These are phyloP conservation scores for Hanleya hanleyi DNA, from an alignment of 2,888 invertebrate genomes.

Conservation along the genomic window DNA sequence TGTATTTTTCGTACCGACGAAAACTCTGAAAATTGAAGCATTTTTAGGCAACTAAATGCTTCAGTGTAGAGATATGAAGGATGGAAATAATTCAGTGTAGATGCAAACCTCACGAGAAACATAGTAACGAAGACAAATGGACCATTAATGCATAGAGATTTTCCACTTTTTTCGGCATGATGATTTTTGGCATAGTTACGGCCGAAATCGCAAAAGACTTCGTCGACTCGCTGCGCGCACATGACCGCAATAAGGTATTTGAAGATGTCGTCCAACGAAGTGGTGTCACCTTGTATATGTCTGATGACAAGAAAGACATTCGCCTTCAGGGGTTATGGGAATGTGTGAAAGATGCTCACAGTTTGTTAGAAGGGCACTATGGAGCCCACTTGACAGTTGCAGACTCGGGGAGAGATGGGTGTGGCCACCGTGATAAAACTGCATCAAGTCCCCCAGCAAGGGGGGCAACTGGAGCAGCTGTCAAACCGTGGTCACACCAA, in stretches of 20 bases:
- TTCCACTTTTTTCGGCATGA: neutral
- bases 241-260: neutral
- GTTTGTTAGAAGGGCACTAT: neutral
- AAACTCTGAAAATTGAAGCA: slow-evolving; percentile 3
- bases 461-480: neutral
- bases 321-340: slow-evolving; percentile 1
- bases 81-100: too few species aligned
- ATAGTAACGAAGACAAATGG: too few species aligned
- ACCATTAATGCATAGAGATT: too few species aligned
- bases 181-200: slow-evolving; percentile 14
- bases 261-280: slow-evolving; percentile 3
- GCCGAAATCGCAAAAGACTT: slow-evolving; percentile 1
- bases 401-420: neutral
- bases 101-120: too few species aligned
- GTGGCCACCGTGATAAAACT: neutral
- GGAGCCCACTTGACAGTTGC: neutral
- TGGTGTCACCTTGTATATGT: neutral
- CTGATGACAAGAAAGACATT: slow-evolving; percentile 4
- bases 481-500: neutral
- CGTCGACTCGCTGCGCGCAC: neutral
- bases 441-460: too few species aligned
- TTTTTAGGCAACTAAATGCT: too few species aligned
- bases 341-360: neutral
- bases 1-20: slow-evolving; percentile 2
- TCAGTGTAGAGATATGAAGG: too few species aligned